These are phyloP conservation scores for Hemicordylus capensis DNA, from an alignment of 2,113 vertebrate genomes.

Conservation along the genomic window DNA sequence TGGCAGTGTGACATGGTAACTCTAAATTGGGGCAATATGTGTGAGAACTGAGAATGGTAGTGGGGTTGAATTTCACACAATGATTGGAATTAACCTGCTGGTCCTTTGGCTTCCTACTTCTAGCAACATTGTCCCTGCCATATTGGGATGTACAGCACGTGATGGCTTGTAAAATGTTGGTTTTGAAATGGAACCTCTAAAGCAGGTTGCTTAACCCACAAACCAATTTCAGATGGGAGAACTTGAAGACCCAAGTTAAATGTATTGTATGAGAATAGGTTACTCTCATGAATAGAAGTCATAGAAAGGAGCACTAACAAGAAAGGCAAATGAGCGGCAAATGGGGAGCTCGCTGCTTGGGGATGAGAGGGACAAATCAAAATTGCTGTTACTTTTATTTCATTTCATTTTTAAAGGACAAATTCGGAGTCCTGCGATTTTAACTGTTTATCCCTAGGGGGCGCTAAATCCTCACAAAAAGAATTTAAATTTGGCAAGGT, in stretches of 20 bases:
- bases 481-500: not conserved
- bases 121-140: not conserved
- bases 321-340: not conserved
- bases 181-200: not conserved
- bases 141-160: not conserved
- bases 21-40: not conserved
- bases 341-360: not conserved
- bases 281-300: not conserved
- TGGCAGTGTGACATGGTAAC: not conserved
- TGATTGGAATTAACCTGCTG: not conserved
- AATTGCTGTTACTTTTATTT: too few species aligned
- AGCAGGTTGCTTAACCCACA: not conserved
- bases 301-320: not conserved
- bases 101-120: not conserved
- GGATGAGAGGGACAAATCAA: not conserved
- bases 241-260: not conserved
- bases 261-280: too few species aligned
- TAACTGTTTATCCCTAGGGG: not conserved
- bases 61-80: not conserved
- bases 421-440: not conserved
- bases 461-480: slow-evolving; percentile 2
- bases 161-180: not conserved
- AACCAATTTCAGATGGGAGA: not conserved
- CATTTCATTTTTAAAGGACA: too few species aligned
- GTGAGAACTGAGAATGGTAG: not conserved